Evolutionary conservation across 2,113 vertebrate species (phyloP), one percentile per base, ranked within the genome.

Genomic region (Labrus mixtus): DNA sequence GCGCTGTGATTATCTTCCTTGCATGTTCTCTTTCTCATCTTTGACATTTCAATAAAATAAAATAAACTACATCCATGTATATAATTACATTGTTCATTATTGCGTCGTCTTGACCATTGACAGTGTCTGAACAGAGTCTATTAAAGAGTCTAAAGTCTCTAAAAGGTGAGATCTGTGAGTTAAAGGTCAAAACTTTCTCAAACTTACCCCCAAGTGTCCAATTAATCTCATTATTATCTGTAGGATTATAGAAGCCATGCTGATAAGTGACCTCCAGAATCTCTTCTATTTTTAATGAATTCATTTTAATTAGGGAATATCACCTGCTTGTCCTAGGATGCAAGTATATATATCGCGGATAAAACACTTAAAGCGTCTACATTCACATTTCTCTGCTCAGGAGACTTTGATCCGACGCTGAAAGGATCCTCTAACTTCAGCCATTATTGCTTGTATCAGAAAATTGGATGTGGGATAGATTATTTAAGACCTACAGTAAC

Each of bases 391-490:
- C 10, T 71, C 61, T 48, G 17, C 37, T 74, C 50, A 1, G 13
- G 58, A 61, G 56, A 80, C 36, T 43, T 8, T 43, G 9, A 78
- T 76, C 25, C 46, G 20, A 78, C 56, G 68, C 55, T 33, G 36
- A 53, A 61, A 36, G 33, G 3, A 64, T 80, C 86, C 61, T 82
- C 72, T 78, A 81, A 87, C 76, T 61, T 59, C 33, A 56, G 54
- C 29, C 57, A 53, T 79, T 90, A 77, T 87, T 87, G 80, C 73
- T 81, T 82, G 62, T 75, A 70, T 84, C 61, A 75, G 83, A 88
- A 84, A 82, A 87, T 56, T 33, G 55, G 83, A 86, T 71, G 68
- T 54, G 51, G 36, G 25, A 83, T 75, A 57, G 76, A 90, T 88
- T 85, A 84, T 81, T 84, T 68, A 81, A 58, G 57, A 83, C 73